Evolutionary conservation across 2,888 invertebrate genomes (phyloP), one percentile per base, ranked within the genome.

Genomic region (Mayetiola destructor): DNA sequence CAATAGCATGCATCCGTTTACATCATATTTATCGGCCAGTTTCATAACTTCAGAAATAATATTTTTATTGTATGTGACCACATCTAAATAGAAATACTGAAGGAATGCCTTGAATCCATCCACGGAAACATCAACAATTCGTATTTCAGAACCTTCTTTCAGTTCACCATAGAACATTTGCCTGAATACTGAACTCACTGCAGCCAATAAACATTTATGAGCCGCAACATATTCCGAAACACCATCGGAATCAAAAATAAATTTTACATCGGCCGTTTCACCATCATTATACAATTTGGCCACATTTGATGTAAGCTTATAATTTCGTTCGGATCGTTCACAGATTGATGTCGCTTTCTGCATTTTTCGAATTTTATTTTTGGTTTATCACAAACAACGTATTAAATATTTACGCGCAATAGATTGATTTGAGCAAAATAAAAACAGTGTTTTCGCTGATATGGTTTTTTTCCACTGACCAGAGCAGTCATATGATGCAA

Each of bases 21-120:
- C 57, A 29, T 57, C 57, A 37, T 57, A 57, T 37, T 57, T 57
- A 37, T 57, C 57, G 27, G 57, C 57, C 29, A 57, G 14, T n/a
- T 35, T 53, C 52, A 57, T 42, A 2, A 57, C 57, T 36, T 57
- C 57, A 18, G 12, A 10, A 16, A 57, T 57, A 10, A 36, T 35
- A 1, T 18, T 52, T 2, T 9, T 29, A 37, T 48, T 36, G 3
- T 52, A 52, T 36, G 48, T 35, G 6, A 57, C 35, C 30, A 52
- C 36, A n/a, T 57, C 57, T 30, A 30, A 53, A 29, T 57, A 57
- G 14, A 57, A 57, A 29, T 52, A 57, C 29, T 52, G 52, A 4
- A 57, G 27, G 37, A 57, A 57, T 36, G 48, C 57, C 5, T 16
- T 14, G 23, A 57, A 57, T n/a, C 42, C 57, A 57, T 52, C 57